phyloP scores from a whole-genome alignment of 2,113 vertebrate genomes.

The Saguinus imperator region DNA sequence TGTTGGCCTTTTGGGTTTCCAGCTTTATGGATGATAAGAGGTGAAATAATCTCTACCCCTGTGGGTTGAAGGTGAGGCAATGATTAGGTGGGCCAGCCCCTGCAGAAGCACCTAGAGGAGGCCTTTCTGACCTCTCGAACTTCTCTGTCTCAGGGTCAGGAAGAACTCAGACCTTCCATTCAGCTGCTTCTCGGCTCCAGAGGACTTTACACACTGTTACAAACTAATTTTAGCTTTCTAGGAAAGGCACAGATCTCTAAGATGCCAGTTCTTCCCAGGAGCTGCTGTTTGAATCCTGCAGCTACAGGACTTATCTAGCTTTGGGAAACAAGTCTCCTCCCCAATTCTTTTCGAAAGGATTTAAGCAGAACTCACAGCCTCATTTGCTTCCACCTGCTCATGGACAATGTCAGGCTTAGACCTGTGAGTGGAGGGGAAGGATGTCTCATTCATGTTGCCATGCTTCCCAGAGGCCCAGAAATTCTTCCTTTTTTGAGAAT shows the following conservation, averaged over 20 bases:
- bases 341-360: not conserved
- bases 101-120: not conserved
- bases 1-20: not conserved
- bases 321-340: not conserved
- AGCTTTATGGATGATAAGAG: not conserved
- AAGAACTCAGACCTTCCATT: not conserved
- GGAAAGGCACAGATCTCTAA: not conserved
- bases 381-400: not conserved
- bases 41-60: not conserved
- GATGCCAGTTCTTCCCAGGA: not conserved
- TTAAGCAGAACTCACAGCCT: not conserved
- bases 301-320: not conserved
- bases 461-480: not conserved
- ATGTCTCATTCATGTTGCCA: not conserved
- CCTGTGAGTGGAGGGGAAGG: not conserved
- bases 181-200: not conserved
- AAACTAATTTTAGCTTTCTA: not conserved
- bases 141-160: not conserved
- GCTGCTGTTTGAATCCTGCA: not conserved
- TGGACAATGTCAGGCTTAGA: not conserved
- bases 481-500: not conserved
- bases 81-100: too few species aligned
- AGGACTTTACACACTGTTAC: not conserved
- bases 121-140: not conserved
- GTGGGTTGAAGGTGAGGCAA: not conserved